These are phyloP conservation scores for Chaenogobius annularis DNA, from an alignment of 2,113 vertebrate species.

Conservation along the genomic window DNA sequence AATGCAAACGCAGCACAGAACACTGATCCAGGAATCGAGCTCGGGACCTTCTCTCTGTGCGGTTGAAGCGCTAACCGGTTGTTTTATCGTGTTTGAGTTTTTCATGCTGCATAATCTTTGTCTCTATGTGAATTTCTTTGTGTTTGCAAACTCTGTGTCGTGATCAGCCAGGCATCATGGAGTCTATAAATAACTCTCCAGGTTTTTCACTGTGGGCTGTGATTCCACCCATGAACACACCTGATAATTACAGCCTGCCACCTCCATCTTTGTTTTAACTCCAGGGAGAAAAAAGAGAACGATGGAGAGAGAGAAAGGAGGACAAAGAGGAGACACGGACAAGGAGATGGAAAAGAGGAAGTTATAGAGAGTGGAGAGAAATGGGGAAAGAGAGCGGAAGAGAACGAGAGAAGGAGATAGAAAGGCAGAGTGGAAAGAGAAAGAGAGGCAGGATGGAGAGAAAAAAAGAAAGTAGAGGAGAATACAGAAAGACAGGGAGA, in stretches of 20 bases:
- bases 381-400: neutral
- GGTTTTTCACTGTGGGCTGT: conserved; percentile 67
- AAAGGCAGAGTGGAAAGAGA: neutral
- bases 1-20: too few relatives aligned
- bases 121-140: conserved; percentile 54
- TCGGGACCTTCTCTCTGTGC: neutral
- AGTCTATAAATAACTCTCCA: conserved; percentile 79
- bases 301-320: neutral
- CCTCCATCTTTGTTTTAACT: conserved; percentile 21
- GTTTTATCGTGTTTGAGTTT: neutral
- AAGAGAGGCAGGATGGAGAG: neutral
- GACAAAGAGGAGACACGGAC: neutral
- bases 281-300: conserved; percentile 1
- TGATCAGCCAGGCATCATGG: conserved; percentile 78
- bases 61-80: neutral
- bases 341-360: neutral
- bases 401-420: neutral
- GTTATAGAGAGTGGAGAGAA: too few relatives aligned
- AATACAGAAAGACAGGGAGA: neutral
- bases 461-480: neutral
- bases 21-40: neutral
- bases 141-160: conserved; percentile 62
- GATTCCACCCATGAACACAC: conserved; percentile 60
- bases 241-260: conserved; percentile 29
- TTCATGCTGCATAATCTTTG: neutral